Base-by-base conservation (phyloP, 2,888 invertebrate genomes). In the Polydrusus cervinus region DNA sequence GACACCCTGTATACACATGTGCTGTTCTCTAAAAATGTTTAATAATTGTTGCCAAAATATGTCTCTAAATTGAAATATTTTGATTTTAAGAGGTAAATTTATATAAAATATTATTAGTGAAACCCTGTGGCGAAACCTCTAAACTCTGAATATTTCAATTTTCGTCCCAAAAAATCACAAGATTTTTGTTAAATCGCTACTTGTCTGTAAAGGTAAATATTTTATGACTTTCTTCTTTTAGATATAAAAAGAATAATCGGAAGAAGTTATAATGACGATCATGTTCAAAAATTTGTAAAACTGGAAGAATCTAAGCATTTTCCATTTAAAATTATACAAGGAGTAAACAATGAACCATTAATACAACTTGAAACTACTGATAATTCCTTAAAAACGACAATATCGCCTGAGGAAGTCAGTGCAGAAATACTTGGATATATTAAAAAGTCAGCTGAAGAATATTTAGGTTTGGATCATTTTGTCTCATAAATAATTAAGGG, bases 341-440 rank as follows among this genome's bases (percentile, higher is more conserved):
- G 34, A 34, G 10, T 3, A n/a, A 18, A 34, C 8, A 49, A 45
- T n/a, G 71, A 71, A 71, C 43, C 38, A 8, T 3, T 40, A 11
- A 57, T 71, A 6, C 10, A 71, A 5, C 65, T 71, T 30, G 55
- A 57, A 34, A 47, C n/a, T 13, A 45, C 13, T 10, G 57, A 65
- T 20, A 25, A 65, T 16, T 55, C 55, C n/a, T 8, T 45, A 14
- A 20, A 30, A 20, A 16, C 43, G 1, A 43, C 9, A 7, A 75
- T 71, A 68, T 47, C 75, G 16, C 78, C 78, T 5, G 78, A 79
- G 71, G 76, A 79, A 40, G 65, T 75, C 16, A 71, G 78, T 53
- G 69, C 78, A 38, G 78, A 78, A 64, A 34, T 79, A 11, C 61
- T 79, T 10, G 75, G 76, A 64, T 78, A 78, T 49, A 61, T 79